phyloP scores from a whole-genome alignment of 35 echinoderm and acorn worm species.

The Heliocidaris erythrogramma region DNA sequence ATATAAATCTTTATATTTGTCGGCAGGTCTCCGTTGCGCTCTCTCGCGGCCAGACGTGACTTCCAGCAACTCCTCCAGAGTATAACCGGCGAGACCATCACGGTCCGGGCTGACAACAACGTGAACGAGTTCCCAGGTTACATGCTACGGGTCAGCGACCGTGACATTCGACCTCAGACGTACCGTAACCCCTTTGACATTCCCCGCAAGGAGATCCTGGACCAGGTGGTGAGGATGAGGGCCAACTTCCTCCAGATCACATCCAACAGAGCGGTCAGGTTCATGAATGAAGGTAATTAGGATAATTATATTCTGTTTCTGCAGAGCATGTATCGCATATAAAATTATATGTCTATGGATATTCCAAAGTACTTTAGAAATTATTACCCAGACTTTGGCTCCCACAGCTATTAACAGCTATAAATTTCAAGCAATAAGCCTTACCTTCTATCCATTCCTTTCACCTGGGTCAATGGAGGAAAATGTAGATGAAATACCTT shows the following conservation, averaged over 20 bases:
- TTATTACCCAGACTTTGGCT: no score
- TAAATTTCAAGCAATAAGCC: no score
- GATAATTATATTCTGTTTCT: no score
- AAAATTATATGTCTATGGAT: no score
- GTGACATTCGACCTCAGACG: conserved; percentile 76
- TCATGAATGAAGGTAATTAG: conserved; percentile 87
- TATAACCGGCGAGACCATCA: conserved; percentile 93
- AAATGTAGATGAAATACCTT: no score
- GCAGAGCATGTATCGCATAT: no score
- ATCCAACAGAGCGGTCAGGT: conserved; percentile 63
- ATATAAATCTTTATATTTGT: background rate
- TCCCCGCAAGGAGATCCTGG: conserved; percentile 82
- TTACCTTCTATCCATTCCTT: background rate
- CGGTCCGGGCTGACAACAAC: conserved; percentile 77
- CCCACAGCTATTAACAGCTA: no score
- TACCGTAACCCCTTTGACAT: conserved; percentile 97
- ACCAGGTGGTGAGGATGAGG: conserved; percentile 89
- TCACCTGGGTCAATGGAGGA: background rate
- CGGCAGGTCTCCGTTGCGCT: conserved; percentile 85
- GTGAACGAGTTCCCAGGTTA: conserved; percentile 86
- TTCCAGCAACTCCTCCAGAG: conserved; percentile 92
- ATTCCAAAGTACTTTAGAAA: no score
- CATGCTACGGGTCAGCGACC: conserved; percentile 71
- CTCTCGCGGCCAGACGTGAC: conserved; percentile 81
- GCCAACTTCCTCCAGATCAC: conserved; percentile 88